Evolutionary conservation across 2,888 invertebrate genomes (phyloP), one percentile per base, ranked within the genome.

Genomic region (Dolichopus griseipennis): DNA sequence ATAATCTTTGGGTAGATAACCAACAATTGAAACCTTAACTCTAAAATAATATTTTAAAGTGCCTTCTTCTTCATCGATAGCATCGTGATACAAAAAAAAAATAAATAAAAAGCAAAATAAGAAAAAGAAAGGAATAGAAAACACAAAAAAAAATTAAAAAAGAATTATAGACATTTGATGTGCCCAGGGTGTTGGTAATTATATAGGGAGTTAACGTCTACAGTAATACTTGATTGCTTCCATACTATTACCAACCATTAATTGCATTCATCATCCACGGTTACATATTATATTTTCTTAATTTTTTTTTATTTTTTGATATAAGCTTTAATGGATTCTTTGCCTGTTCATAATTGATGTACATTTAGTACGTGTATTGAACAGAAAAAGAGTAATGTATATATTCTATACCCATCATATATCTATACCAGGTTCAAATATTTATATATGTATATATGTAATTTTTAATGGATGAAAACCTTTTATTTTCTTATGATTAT

Each of bases 201-300:
- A 79, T 52, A 52, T 78, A 79, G 79, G 79, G 79, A 77, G 76
- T 79, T 79, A 78, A 78, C 77, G 79, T 78, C 79, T 79, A 78
- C 76, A 52, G 52, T 6, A 52, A 52, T 52, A 18, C 52, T 18
- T 52, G 52, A 68, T 66, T 64, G 52, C 52, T 52, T 52, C 52
- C 52, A 52, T 52, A 18, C 52, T n/a, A 52, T 52, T 52, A 52
- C 52, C 27, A 52, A 52, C n/a, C 52, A 52, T 52, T 52, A 52
- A 52, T 66, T 37, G 66, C 63, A 68, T 68, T 68, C 68, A 64
- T 68, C 63, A 68, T 68, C 63, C 27, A 21, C 33, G 65, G 66
- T 27, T 65, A 66, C 33, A 27, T 27, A 27, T 27, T 27, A 27
- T 27, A 2, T 27, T 27, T 27, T 27, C 27, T 27, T 27, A 5